Base-by-base conservation (phyloP, 2,888 invertebrate genomes). In the Dysmachus trigonus region DNA sequence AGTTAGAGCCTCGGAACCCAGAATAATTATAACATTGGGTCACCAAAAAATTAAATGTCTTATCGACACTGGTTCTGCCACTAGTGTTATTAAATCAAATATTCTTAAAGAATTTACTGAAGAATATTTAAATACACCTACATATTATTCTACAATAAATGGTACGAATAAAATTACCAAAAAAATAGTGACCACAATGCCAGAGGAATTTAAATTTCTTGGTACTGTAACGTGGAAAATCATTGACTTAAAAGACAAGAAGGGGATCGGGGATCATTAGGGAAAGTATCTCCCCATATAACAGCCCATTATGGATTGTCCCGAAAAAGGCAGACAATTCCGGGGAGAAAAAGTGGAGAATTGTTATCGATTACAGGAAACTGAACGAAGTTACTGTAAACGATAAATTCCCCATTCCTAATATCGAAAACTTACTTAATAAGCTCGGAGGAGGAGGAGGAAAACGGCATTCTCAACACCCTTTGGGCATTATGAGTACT, bases 361-460 rank as follows among this genome's bases (percentile, higher is more conserved):
- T 87, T 27, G 88, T 88, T n/a, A 84, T 88, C 38, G 76, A 82
- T 18, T 82, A 74, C 41, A 47, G 76, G 13, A 76, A 83, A 15
- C 30, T 83, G 13, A 88, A 87, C 62, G 86, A 86, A 4, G 71
- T 87, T 8, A 88, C 88, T 0, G 83, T 88, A 6, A 87, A 88
- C 10, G 88, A 88, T 73, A 87, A 87, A 53, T 88, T 87, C 53
- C 88, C 87, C 13, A 87, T 88, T 33, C 88, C 88, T 0, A 88
- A 88, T 71, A 88, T 88, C 73, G 87, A 87, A n/a, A 85, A 86
- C 15, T 18, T 88, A 10, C 87, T 88, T 53, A 35, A 85, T n/a
- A 88, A 88, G 35, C 72, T 88, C 30, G 87, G 88, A 82, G 30
- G 87, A 83, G 8, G 86, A 72, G 53, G 73, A 62, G 35, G 22